These are phyloP conservation scores for Platichthys flesus DNA, from an alignment of 2,113 vertebrate species.

Conservation along the genomic window DNA sequence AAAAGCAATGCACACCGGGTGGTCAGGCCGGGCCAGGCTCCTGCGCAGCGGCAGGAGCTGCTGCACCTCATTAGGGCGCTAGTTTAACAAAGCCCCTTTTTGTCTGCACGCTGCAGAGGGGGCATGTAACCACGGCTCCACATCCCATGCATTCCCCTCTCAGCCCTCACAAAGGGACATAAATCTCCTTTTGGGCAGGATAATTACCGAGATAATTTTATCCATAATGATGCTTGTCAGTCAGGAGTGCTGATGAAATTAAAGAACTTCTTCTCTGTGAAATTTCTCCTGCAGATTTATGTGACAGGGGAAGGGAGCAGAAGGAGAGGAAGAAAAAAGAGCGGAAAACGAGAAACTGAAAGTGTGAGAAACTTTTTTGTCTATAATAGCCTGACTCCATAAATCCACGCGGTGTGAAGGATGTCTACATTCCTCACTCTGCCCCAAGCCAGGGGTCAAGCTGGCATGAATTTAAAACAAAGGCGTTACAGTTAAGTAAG, in stretches of 20 bases:
- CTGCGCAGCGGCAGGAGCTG: slow-evolving; percentile 45
- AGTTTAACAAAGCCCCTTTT: slow-evolving; percentile 70
- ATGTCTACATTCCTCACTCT: slow-evolving; percentile 23
- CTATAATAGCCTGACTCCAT: slow-evolving; percentile 40
- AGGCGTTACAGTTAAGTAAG: not conserved
- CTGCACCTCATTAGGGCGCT: slow-evolving; percentile 71
- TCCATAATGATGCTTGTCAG: slow-evolving; percentile 85
- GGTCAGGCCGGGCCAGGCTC: slow-evolving; percentile 40
- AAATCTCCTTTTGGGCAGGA: slow-evolving; percentile 81
- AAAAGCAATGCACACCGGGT: slow-evolving; percentile 60
- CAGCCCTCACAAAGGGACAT: slow-evolving; percentile 77
- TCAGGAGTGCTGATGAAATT: slow-evolving; percentile 81
- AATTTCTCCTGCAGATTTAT: slow-evolving; percentile 68
- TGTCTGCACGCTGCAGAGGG: slow-evolving; percentile 52
- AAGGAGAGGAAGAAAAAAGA: slow-evolving; percentile 18
- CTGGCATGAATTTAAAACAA: slow-evolving; percentile 2
- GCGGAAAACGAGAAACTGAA: slow-evolving; percentile 46
- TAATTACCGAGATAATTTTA: slow-evolving; percentile 86
- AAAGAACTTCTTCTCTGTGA: slow-evolving; percentile 71
- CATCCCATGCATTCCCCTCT: slow-evolving; percentile 47
- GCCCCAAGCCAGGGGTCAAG: slow-evolving; percentile 13
- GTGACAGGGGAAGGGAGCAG: slow-evolving; percentile 47
- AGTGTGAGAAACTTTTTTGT: slow-evolving; percentile 64
- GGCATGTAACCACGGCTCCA: slow-evolving; percentile 39
- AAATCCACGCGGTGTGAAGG: slow-evolving; percentile 27